Evolutionary conservation across 2,888 invertebrate species (phyloP), one percentile per base, ranked within the genome.

Genomic region (Dermolepida albohirtum): DNA sequence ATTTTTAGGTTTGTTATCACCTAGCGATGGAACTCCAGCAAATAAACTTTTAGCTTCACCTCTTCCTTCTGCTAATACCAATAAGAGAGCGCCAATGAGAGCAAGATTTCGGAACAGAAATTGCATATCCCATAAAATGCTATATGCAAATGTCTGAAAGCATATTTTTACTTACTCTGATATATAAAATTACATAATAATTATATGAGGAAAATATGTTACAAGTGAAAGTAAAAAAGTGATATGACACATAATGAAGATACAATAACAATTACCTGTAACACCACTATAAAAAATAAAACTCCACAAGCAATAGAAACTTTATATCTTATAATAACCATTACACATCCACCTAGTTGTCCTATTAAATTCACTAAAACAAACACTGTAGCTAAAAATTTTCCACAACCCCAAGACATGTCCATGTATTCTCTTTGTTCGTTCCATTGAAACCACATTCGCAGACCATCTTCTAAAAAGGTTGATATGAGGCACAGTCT

Each of bases 361-460:
- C 98, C 98, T 67, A 98, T 76, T 81, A 99, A 89, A 87, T 99
- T 99, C 78, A 97, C 84, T 70, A 99, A 86, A 70, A 99, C 98
- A 85, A 99, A 99, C 74, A 97, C 76, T 12, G 96, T 95, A 57
- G 97, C 97, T 70, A 99, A 84, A 83, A 98, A 92, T 79, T 91
- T 91, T 50, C 98, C 98, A 85, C 98, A 97, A 51, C 93, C 92
- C 99, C 98, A 98, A 11, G 96, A 95, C 86, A 94, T 91, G 82
- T 97, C 93, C 96, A 98, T 98, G 83, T 97, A 98, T 82, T 97
- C 97, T 49, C 96, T 88, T 83, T 98, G 98, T 80, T 98, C 97
- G 64, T 90, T 90, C 98, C 98, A 98, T 84, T 99, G 99, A 80
- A 96, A 93, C 93, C 97, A 99, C 99, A 99, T 99, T 70, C 99